Conservation (phyloP, 2,888 invertebrate genomes). For the Cerastis rubricosa region DNA sequence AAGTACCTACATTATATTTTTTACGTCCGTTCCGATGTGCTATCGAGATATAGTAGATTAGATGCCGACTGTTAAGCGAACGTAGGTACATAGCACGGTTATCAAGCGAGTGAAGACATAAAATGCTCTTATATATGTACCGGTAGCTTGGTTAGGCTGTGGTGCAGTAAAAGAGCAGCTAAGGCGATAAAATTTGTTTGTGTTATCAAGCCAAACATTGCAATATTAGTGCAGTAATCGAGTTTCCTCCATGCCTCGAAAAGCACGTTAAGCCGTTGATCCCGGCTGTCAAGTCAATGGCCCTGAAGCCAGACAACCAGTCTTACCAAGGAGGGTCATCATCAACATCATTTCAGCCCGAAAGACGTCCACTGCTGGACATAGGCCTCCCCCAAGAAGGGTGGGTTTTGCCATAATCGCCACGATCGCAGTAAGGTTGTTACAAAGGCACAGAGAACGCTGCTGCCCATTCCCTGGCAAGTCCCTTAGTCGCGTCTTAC, state of each 20-base stretch:
- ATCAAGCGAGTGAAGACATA: constrained; percentile 74
- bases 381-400: no score
- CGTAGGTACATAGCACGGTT: constrained; percentile 65
- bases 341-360: no score
- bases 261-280: no score
- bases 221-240: neutral
- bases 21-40: constrained; percentile 61
- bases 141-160: constrained; percentile 72
- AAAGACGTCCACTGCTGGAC: no score
- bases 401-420: no score
- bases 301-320: no score
- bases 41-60: constrained; percentile 82
- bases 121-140: constrained; percentile 74
- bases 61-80: constrained; percentile 72
- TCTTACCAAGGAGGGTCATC: no score
- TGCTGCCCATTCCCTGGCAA: no score
- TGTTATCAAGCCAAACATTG: neutral
- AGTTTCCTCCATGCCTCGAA: neutral
- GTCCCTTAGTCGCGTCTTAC: no score
- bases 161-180: constrained; percentile 43
- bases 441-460: no score
- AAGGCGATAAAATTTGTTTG: constrained; percentile 8
- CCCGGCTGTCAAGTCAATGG: no score
- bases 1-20: constrained; percentile 43
- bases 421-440: no score